Conservation (phyloP, 2,797 vertebrate species). For the Lithobates pipiens region DNA sequence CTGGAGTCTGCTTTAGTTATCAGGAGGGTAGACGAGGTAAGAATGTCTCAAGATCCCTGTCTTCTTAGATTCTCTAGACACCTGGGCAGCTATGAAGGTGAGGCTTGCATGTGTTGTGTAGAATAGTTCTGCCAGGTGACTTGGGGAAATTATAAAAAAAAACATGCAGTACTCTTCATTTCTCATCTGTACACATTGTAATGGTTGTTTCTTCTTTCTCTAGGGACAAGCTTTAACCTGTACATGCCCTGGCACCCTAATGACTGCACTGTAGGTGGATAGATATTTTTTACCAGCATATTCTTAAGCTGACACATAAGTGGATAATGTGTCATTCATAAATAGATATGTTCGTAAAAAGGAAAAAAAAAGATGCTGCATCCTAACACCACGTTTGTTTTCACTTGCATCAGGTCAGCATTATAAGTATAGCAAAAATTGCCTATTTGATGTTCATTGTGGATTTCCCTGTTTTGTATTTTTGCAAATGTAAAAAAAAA, state of each 20-base stretch:
- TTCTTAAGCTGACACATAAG: background rate
- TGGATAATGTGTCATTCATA: background rate
- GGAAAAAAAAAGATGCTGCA: background rate
- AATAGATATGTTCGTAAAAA: background rate
- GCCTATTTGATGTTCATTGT: no score
- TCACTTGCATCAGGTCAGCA: background rate
- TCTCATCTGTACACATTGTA: background rate
- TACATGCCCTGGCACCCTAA: background rate
- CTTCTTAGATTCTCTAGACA: no score
- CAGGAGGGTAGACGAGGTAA: conserved; percentile 61
- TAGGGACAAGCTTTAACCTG: conserved; percentile 19
- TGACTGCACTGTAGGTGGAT: background rate
- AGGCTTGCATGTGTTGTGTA: no score
- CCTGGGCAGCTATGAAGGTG: no score
- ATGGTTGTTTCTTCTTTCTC: background rate
- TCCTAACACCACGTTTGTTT: conserved; percentile 5
- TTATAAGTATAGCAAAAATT: no score
- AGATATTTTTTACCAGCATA: conserved; percentile 12
- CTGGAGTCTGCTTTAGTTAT: conserved; percentile 92
- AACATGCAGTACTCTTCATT: background rate
- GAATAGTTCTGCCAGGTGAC: no score
- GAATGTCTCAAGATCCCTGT: conserved; percentile 19
- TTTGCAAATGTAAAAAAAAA: no score
- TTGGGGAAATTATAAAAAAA: no score
- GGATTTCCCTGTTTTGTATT: no score